Evolutionary conservation across 1,140 invertebrate genomes (phyloP).

Genomic region (Oreohelix idahoensis): DNA sequence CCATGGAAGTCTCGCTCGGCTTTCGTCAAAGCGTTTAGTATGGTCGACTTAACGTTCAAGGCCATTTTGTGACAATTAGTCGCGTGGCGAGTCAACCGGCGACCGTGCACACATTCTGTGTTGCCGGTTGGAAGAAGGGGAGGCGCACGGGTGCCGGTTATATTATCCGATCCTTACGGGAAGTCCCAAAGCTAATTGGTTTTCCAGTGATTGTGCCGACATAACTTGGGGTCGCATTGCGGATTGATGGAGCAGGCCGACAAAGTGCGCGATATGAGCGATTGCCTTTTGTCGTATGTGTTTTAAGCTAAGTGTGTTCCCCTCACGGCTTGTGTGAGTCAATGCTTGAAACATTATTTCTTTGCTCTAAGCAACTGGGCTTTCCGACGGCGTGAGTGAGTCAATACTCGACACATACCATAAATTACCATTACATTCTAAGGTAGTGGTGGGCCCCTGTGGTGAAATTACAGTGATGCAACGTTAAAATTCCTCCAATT

Average conservation of each 20-base stretch:
- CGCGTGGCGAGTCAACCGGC: constrained; percentile 21
- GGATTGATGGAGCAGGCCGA: background rate
- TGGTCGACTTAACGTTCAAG: background rate
- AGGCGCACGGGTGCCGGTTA: background rate
- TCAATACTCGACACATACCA: too few species aligned
- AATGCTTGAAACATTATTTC: too few species aligned
- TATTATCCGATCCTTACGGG: constrained; percentile 7
- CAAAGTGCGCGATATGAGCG: too few species aligned
- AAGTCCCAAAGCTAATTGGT: constrained; percentile 30
- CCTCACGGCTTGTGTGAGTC: too few species aligned
- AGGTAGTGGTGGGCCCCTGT: too few species aligned
- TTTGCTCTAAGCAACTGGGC: too few species aligned
- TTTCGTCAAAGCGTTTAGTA: constrained; percentile 21
- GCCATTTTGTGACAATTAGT: constrained; percentile 37
- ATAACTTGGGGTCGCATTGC: background rate
- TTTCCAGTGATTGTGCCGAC: constrained; percentile 13
- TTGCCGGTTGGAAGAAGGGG: background rate
- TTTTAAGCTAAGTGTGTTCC: too few species aligned
- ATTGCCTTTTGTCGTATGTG: too few species aligned
- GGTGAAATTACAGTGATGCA: too few species aligned
- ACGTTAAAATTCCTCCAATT: too few species aligned
- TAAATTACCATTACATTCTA: too few species aligned
- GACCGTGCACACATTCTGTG: background rate
- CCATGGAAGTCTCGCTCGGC: background rate
- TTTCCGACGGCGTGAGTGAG: too few species aligned